Percentiles rank a stretch among this genome's conserved stretches.
phyloP scores from a whole-genome alignment of 2,797 vertebrate species.

The Sebastes iracundus region DNA sequence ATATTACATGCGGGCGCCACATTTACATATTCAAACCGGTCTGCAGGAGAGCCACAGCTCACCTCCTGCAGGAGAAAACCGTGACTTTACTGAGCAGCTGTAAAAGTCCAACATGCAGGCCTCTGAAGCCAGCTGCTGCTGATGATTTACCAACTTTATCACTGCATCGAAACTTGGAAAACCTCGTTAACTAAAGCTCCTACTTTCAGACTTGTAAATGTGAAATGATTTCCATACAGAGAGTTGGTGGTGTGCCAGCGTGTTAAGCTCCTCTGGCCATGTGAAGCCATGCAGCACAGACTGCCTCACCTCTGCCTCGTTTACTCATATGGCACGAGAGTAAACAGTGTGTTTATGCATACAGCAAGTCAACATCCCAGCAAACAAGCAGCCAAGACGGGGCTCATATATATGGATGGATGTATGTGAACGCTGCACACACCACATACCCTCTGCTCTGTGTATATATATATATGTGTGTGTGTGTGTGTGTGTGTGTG shows the following conservation, averaged over 20 bases:
- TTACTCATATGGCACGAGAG: background rate
- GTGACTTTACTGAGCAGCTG: too few species aligned
- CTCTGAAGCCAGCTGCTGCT: too few species aligned
- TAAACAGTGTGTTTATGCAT: background rate
- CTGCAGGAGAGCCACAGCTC: too few species aligned
- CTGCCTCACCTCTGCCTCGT: background rate
- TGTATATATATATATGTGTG: constrained; percentile 4
- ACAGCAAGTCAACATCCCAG: background rate
- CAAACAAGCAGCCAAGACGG: background rate
- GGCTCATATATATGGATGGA: background rate
- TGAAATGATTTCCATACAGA: too few species aligned
- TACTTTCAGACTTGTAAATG: too few species aligned
- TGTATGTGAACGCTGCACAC: background rate
- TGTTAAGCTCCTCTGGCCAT: background rate
- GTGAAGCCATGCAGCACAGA: background rate
- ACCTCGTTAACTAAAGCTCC: too few species aligned
- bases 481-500: constrained; percentile 39
- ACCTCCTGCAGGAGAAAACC: too few species aligned
- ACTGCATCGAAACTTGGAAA: background rate
- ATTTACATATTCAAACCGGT: too few species aligned
- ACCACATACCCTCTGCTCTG: background rate
- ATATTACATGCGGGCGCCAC: too few species aligned
- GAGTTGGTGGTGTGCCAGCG: too few species aligned
- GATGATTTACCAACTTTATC: too few species aligned
- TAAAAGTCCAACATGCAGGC: too few species aligned